Base-by-base conservation (phyloP, 2,888 invertebrate genomes). In the Melieria picta region DNA sequence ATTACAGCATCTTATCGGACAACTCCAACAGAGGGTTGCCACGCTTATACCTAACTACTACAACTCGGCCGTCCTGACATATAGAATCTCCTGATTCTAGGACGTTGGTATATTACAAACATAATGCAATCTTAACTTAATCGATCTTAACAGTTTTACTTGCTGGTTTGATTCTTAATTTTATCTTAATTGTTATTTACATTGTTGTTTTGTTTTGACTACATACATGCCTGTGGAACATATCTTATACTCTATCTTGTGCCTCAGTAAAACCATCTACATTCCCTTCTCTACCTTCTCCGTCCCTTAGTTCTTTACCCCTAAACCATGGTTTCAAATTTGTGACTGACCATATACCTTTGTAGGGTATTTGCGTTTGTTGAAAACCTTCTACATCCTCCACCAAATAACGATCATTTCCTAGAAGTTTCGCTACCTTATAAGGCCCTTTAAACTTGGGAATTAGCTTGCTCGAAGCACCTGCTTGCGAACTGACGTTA, bases 361-460 rank as follows among this genome's bases (percentile, higher is more conserved):
- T 65, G 11, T 65, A 65, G 7, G 57, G 57, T 43, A 50, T 65
- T 47, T 50, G 65, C 3, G 65, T 48, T 57, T 65, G 65, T n/a
- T 65, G 65, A 1, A 46, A 46, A 47, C 47, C 62, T 43, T 45
- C 61, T n/a, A 61, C 61, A n/a, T 61, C 45, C n/a, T 61, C 45
- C 11, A 61, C 10, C 4, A 45, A 7, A 5, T 61, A 61, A 4
- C 61, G 4, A 10, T 61, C 61, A n/a, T 61, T 61, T 45, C n/a
- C 45, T 46, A 61, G 43, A 43, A 61, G 11, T 43, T 52, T 65
- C 5, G 55, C 7, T 65, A 65, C 43, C 11, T 7, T 13, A 16
- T 72, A 72, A 5, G 68, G 68, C 9, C 72, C 72, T 55, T 63
- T 68, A 48, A 64, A 72, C 46, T 69, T 70, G 1, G 74, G 65